These are phyloP conservation scores for Antrozous pallidus DNA, from an alignment of 2,797 vertebrate species.

Conservation along the genomic window DNA sequence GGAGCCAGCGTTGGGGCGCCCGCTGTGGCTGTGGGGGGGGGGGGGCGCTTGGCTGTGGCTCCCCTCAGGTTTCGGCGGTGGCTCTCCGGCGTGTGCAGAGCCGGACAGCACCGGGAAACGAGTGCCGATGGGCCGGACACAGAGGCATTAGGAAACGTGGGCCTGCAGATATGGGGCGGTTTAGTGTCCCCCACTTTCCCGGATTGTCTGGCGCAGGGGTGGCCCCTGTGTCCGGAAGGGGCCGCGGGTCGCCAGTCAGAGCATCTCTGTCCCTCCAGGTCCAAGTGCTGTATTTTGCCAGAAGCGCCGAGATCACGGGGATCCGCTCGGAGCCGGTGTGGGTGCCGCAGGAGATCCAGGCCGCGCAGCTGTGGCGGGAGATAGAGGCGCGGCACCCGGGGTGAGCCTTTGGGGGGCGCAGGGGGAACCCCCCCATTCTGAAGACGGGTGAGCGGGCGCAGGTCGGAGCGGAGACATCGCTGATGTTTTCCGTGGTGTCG, in stretches of 20 bases:
- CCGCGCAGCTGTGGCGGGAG: conserved; percentile 86
- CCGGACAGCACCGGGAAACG: too few relatives aligned
- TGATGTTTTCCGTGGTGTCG: background rate
- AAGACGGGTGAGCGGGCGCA: too few relatives aligned
- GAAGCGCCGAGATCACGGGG: conserved; percentile 91
- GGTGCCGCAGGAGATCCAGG: conserved; percentile 82
- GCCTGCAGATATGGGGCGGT: too few relatives aligned
- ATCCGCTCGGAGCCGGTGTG: conserved; percentile 85
- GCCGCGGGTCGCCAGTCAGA: background rate
- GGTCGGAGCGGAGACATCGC: background rate
- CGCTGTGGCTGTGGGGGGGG: too few relatives aligned
- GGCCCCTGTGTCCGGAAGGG: background rate
- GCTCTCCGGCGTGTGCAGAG: too few relatives aligned
- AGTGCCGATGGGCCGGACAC: too few relatives aligned
- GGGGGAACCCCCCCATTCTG: too few relatives aligned
- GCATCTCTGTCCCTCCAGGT: conserved; percentile 81
- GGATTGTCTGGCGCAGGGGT: background rate
- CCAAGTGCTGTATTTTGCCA: conserved; percentile 91
- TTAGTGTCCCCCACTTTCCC: background rate
- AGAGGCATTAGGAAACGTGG: too few relatives aligned
- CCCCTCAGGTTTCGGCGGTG: too few relatives aligned
- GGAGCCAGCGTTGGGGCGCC: background rate
- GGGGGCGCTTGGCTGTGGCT: too few relatives aligned
- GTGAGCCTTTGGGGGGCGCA: too few relatives aligned
- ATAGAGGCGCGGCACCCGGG: conserved; percentile 84